Conservation (phyloP, 1,140 invertebrate species). For the Maniola jurtina region DNA sequence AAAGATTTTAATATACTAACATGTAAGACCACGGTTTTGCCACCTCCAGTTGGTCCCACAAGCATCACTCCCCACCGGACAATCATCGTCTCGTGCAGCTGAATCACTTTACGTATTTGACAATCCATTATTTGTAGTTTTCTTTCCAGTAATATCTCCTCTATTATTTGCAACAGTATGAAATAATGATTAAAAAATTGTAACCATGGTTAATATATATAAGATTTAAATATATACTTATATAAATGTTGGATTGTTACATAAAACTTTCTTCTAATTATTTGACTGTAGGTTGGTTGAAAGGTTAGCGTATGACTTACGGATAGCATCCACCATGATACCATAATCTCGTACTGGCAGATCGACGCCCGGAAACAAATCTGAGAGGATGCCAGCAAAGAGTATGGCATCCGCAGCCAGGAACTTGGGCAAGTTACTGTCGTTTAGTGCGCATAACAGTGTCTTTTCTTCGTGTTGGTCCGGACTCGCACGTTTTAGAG, state of each 20-base stretch:
- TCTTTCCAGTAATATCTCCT: conserved; percentile 59
- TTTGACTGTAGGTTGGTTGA: too few relatives aligned
- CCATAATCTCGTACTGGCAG: conserved; percentile 90
- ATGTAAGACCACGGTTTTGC: conserved; percentile 86
- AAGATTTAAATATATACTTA: too few relatives aligned
- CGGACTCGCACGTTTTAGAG: conserved; percentile 90
- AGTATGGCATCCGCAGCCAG: conserved; percentile 90
- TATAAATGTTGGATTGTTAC: too few relatives aligned
- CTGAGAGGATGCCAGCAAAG: conserved; percentile 92
- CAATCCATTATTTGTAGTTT: conserved; percentile 82
- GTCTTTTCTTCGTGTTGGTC: conserved; percentile 89
- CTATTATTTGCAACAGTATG: conserved; percentile 35
- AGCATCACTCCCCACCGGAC: conserved; percentile 96
- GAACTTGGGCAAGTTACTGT: conserved; percentile 96
- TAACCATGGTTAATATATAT: too few relatives aligned
- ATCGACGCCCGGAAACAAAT: conserved; percentile 92
- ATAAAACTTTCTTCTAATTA: too few relatives aligned
- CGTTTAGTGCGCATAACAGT: conserved; percentile 89
- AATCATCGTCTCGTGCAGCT: conserved; percentile 94
- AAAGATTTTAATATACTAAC: conserved; percentile 60
- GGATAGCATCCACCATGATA: conserved; percentile 82
- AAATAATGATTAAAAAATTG: background rate
- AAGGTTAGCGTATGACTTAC: conserved; percentile 54
- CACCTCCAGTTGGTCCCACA: conserved; percentile 92
- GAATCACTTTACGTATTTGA: conserved; percentile 88